Evolutionary conservation across 2,113 vertebrate species (phyloP).

Genomic region (Sinosuthora webbiana): DNA sequence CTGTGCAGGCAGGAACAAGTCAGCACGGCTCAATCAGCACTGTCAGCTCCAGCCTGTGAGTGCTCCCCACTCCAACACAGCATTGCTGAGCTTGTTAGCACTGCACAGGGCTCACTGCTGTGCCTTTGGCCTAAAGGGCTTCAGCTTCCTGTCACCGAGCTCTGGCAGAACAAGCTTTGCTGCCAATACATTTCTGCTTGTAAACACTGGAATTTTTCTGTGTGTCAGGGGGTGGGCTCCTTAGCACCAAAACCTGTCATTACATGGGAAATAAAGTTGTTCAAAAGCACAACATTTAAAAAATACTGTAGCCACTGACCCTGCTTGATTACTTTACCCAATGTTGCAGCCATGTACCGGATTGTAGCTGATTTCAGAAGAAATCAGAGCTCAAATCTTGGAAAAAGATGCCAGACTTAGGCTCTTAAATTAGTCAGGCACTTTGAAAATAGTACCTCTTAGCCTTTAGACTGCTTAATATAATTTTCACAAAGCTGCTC

Average conservation of each 20-base stretch:
- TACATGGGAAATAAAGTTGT: not conserved
- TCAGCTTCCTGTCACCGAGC: not conserved
- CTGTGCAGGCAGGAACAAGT: not conserved
- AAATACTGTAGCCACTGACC: not conserved
- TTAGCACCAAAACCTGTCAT: not conserved
- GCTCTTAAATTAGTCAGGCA: not conserved
- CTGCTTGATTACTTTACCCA: not conserved
- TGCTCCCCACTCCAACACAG: not conserved
- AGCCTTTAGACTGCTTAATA: not conserved
- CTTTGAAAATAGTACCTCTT: constrained; percentile 15
- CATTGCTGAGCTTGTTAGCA: not conserved
- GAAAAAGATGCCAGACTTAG: not conserved
- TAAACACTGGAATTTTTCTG: not conserved
- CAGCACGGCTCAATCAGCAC: not conserved
- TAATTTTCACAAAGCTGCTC: constrained; percentile 34
- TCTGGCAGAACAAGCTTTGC: not conserved
- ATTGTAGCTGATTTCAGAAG: not conserved
- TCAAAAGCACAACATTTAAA: not conserved
- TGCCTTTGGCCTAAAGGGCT: not conserved
- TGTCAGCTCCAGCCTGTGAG: not conserved
- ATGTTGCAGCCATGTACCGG: not conserved
- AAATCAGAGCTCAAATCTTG: not conserved
- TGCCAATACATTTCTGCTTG: not conserved
- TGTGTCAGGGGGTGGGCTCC: not conserved
- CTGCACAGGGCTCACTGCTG: not conserved